phyloP scores from a whole-genome alignment of 2,888 invertebrate genomes.

The Halictus quadricinctus region DNA sequence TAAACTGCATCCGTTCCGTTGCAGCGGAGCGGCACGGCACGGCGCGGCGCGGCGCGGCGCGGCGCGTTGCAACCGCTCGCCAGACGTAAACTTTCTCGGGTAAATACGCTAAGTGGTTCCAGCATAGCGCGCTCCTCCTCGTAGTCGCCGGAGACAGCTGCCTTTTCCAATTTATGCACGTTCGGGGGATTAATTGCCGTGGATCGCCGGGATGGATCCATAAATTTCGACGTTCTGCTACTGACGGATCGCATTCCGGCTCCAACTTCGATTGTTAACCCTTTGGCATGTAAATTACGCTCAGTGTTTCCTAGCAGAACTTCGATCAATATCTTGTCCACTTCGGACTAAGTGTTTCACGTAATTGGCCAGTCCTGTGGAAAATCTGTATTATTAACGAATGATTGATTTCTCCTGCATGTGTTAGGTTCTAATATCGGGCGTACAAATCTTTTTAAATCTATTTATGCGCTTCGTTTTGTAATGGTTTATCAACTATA shows the following conservation, averaged over 20 bases:
- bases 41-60: neutral
- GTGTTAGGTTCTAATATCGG: neutral
- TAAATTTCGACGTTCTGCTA: neutral
- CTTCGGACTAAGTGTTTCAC: neutral
- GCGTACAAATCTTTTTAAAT: neutral
- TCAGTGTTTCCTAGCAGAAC: neutral
- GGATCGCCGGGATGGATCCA: constrained; percentile 37
- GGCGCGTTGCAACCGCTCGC: constrained; percentile 20
- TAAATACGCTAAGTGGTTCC: constrained; percentile 65
- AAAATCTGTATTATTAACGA: neutral
- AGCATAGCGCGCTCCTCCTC: constrained; percentile 15
- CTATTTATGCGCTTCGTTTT: neutral
- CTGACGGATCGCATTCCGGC: neutral
- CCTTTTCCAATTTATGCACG: constrained; percentile 42
- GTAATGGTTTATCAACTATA: no score
- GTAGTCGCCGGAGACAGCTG: constrained; percentile 25
- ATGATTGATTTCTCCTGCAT: neutral
- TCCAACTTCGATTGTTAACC: constrained; percentile 3
- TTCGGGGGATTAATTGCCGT: constrained; percentile 31
- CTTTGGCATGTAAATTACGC: neutral
- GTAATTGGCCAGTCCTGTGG: neutral
- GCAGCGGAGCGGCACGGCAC: constrained; percentile 42
- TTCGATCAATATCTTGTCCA: constrained; percentile 1
- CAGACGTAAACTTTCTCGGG: constrained; percentile 61
- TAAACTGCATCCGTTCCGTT: constrained; percentile 57